Evolutionary conservation across 2,797 vertebrate genomes (phyloP).

Genomic region (Syngnathus rostellatus): DNA sequence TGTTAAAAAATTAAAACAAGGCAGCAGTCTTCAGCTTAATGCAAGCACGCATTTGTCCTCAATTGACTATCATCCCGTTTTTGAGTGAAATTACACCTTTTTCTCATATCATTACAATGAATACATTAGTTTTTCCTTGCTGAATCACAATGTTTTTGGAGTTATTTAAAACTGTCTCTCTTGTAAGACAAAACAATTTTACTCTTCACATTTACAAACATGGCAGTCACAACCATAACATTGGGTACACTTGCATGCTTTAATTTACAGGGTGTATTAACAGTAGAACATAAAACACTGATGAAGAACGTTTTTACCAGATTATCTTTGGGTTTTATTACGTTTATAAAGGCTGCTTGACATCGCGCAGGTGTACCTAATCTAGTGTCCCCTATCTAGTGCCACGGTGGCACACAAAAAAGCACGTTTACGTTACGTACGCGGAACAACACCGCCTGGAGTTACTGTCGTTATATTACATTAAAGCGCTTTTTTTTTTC

Average conservation of each 20-base stretch:
- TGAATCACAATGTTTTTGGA: not conserved
- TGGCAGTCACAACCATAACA: not conserved
- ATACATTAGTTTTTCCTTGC: not conserved
- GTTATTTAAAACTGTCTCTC: not conserved
- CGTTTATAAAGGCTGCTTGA: not conserved
- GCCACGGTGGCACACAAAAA: slow-evolving; percentile 3
- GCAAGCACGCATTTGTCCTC: no score
- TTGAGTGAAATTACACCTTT: no score
- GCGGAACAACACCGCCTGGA: not conserved
- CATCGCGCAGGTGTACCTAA: not conserved
- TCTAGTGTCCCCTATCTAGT: not conserved
- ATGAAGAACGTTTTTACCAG: not conserved
- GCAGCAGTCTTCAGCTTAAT: no score
- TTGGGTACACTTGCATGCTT: not conserved
- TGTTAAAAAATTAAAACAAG: no score
- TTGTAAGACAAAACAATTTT: not conserved
- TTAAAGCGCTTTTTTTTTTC: not conserved
- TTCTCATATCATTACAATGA: no score
- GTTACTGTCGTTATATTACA: not conserved
- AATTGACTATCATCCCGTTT: no score
- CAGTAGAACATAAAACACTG: no score
- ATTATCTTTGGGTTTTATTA: not conserved
- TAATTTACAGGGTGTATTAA: not conserved
- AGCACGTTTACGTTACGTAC: not conserved
- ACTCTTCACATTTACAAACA: not conserved